These are phyloP conservation scores for Pterocles gutturalis DNA, from an alignment of 2,113 vertebrate genomes.

Conservation along the genomic window DNA sequence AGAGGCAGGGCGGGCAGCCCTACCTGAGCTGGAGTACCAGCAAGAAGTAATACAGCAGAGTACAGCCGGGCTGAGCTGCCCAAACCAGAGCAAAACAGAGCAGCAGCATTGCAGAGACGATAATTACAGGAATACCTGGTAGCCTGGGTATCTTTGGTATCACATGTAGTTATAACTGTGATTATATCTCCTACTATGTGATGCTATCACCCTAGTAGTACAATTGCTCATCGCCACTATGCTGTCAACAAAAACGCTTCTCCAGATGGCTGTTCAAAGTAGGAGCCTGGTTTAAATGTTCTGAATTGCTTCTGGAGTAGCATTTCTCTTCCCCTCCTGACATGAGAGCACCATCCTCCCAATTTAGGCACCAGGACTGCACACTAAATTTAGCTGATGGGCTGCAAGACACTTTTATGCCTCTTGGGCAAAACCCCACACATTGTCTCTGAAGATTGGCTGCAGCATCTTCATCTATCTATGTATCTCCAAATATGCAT, in stretches of 20 bases:
- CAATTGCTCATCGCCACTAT: rapidly evolving
- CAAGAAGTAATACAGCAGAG: neutral
- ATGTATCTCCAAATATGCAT: neutral
- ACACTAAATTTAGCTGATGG: neutral
- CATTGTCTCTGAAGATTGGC: neutral
- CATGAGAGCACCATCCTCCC: neutral
- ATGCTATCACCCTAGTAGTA: neutral
- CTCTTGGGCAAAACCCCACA: neutral
- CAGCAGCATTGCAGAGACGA: neutral
- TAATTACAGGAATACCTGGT: neutral
- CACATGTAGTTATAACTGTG: neutral
- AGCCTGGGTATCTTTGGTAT: neutral
- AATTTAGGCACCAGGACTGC: rapidly evolving
- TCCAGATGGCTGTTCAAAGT: neutral
- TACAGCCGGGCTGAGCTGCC: neutral
- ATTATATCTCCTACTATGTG: neutral
- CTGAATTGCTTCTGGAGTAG: neutral
- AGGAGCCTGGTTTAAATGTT: neutral
- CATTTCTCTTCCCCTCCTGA: neutral
- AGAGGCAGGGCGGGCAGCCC: neutral
- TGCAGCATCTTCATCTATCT: neutral
- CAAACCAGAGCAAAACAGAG: neutral
- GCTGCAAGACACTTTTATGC: neutral
- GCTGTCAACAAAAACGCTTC: neutral
- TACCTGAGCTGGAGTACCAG: neutral